phyloP scores from a whole-genome alignment of 2,797 vertebrate species.

The Moxostoma hubbsi region DNA sequence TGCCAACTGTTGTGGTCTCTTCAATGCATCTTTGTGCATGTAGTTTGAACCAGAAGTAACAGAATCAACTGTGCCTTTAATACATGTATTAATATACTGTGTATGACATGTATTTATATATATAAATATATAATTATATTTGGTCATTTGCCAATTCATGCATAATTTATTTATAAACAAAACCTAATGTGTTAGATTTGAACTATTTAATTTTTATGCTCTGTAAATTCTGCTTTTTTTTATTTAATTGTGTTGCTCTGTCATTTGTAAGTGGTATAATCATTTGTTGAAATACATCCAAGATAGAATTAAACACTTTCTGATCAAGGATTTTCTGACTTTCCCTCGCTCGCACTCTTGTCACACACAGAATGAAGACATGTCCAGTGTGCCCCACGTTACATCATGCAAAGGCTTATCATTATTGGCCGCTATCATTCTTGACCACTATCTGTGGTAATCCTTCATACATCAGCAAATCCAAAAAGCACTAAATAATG shows the following conservation, averaged over 20 bases:
- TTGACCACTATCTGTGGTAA: conserved; percentile 5
- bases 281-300: not conserved
- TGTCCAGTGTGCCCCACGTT: too few species aligned
- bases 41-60: conserved; percentile 53
- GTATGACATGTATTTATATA: not conserved
- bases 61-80: not conserved
- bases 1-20: conserved; percentile 79
- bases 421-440: not conserved
- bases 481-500: not conserved
- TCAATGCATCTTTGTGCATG: conserved; percentile 67
- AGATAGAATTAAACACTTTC: not conserved
- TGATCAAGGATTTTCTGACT: not conserved
- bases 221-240: not conserved
- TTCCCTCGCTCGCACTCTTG: too few species aligned
- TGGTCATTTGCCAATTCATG: not conserved
- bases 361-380: too few species aligned
- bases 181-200: not conserved
- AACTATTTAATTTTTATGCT: not conserved
- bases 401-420: not conserved
- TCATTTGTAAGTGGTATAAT: not conserved
- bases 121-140: not conserved
- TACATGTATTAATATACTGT: not conserved
- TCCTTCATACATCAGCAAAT: not conserved
- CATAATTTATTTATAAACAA: not conserved
- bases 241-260: not conserved